These are phyloP conservation scores for Trichomalopsis sarcophagae DNA, from an alignment of 1,140 invertebrate genomes.

Conservation along the genomic window DNA sequence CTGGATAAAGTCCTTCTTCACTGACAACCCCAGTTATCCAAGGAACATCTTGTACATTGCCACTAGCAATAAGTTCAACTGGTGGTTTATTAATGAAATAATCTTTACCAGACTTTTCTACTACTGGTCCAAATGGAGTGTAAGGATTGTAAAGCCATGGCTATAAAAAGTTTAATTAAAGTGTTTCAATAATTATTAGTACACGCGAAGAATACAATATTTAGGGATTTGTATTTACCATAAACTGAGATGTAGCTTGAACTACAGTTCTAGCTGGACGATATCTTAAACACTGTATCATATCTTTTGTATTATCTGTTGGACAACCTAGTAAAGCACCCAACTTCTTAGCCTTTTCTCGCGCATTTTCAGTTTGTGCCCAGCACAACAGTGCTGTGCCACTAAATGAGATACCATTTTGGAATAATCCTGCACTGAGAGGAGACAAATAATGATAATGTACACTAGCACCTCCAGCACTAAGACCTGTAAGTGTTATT, in stretches of 20 bases:
- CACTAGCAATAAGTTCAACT: constrained; percentile 73
- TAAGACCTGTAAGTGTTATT: constrained; percentile 74
- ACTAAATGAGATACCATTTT: constrained; percentile 84
- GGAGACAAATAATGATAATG: constrained; percentile 79
- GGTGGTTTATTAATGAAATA: constrained; percentile 78
- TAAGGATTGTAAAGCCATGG: constrained; percentile 77
- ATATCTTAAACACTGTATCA: constrained; percentile 83
- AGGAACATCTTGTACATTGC: constrained; percentile 75
- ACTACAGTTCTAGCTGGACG: constrained; percentile 78
- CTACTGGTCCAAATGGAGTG: constrained; percentile 78
- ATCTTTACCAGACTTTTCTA: constrained; percentile 72
- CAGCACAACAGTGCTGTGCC: constrained; percentile 84
- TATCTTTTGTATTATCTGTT: constrained; percentile 73
- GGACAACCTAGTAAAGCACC: constrained; percentile 83
- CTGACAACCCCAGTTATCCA: constrained; percentile 77
- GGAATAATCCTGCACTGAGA: constrained; percentile 66
- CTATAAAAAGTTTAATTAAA: constrained; percentile 61
- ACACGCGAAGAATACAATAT: not conserved
- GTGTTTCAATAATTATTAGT: not conserved
- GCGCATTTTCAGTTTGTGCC: constrained; percentile 81
- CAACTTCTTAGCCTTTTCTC: constrained; percentile 81
- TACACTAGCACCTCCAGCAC: constrained; percentile 76
- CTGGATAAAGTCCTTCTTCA: constrained; percentile 80
- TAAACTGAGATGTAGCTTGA: constrained; percentile 67
- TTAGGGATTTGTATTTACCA: constrained; percentile 62